Percentiles rank a stretch among this genome's conserved stretches.
phyloP scores from a whole-genome alignment of 2,797 vertebrate species.

The Apogon hyalosoma region DNA sequence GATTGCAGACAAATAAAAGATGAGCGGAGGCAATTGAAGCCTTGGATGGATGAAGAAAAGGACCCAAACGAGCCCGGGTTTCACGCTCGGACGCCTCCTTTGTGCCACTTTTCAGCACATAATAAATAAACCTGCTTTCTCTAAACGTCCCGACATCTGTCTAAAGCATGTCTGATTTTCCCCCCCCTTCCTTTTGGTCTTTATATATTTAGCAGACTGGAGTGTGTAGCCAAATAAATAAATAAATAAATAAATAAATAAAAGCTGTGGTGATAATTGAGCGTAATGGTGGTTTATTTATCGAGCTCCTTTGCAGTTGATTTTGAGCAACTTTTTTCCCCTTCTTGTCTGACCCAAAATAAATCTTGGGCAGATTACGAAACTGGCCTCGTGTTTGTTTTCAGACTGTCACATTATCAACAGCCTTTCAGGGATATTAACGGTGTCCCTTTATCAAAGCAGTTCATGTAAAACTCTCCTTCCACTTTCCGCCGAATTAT shows the following conservation, averaged over 20 bases:
- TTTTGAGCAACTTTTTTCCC: slow-evolving; percentile 18
- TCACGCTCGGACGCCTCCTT: slow-evolving; percentile 88
- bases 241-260: neutral
- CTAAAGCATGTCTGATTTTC: slow-evolving; percentile 73
- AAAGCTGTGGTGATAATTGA: slow-evolving; percentile 61
- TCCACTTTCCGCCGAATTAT: slow-evolving; percentile 92
- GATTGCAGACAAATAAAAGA: slow-evolving; percentile 77
- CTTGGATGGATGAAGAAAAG: slow-evolving; percentile 55
- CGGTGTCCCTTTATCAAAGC: slow-evolving; percentile 79
- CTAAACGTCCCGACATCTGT: slow-evolving; percentile 84
- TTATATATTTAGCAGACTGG: slow-evolving; percentile 62
- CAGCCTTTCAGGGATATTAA: slow-evolving; percentile 17
- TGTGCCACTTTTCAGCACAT: slow-evolving; percentile 82
- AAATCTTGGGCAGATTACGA: slow-evolving; percentile 86
- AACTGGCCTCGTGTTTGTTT: slow-evolving; percentile 57
- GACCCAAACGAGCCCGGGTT: slow-evolving; percentile 79
- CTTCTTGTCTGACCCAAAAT: slow-evolving; percentile 82
- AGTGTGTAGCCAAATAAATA: neutral
- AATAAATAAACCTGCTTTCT: slow-evolving; percentile 71
- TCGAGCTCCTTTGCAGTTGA: slow-evolving; percentile 72
- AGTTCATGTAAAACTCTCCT: slow-evolving; percentile 82
- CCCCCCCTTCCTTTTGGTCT: slow-evolving; percentile 67
- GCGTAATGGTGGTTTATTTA: slow-evolving; percentile 80
- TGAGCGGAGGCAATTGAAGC: slow-evolving; percentile 55
- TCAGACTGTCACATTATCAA: slow-evolving; percentile 59